Evolutionary conservation across 2,888 invertebrate species (phyloP), one percentile per base, ranked within the genome.

Genomic region (Andrena flavipes): DNA sequence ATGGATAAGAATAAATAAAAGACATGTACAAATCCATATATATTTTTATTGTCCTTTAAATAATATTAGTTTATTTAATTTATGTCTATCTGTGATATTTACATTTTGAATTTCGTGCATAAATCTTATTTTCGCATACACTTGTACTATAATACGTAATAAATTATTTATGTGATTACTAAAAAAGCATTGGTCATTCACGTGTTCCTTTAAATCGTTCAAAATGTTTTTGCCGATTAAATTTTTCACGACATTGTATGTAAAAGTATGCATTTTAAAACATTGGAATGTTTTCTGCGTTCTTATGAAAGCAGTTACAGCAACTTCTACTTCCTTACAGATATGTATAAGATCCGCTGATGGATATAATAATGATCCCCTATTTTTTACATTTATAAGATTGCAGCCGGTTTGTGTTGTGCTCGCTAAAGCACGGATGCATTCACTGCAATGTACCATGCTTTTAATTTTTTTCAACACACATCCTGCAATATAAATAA

Each of bases 1-100:
- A 42, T 13, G 42, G 42, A 13, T 3, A 13, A 42, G 13, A 42
- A 42, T 42, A 35, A 10, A 35, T 35, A 42, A 42, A 42, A 42
- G 42, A 42, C 42, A 42, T 3, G 13, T 42, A 42, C 1, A 42
- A 3, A 42, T 3, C 42, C 42, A 51, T 51, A 2, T 51, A 4
- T 51, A 20, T 51, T 51, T 51, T 51, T 51, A 51, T 20, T 51
- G 51, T 0, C 51, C 51, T 1, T 7, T 51, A 20, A 51, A 20
- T 51, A 51, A 51, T n/a, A 51, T 51, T 20, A 51, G 6, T n/a
- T 51, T 51, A 51, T 51, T 51, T 51, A 51, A 51, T 51, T 51
- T 51, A 51, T 51, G 51, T 7, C 51, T 51, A n/a, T 16, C n/a
- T 16, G 6, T 51, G 0, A 51, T 51, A 20, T 51, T 51, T 20